A percentile compares a stretch with the other conserved stretches of the same genome.
phyloP scores from a whole-genome alignment of 2,113 vertebrate genomes.

The Calyptommatus sinebrachiatus region DNA sequence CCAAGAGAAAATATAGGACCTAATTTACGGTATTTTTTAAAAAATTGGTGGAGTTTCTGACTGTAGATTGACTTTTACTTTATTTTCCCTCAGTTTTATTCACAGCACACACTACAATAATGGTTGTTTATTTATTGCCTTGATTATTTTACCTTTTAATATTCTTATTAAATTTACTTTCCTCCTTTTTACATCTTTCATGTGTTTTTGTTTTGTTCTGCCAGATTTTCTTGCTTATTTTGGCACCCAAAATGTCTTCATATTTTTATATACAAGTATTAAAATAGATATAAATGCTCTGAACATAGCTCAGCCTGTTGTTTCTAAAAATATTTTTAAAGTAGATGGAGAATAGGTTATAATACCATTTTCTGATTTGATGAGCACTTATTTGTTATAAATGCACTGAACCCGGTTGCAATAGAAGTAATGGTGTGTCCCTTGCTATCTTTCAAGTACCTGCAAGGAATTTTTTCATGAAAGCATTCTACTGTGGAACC shows the following conservation, averaged over 20 bases:
- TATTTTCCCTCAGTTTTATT: neutral
- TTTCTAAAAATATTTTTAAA: neutral
- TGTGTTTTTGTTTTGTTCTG: neutral
- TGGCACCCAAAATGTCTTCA: too few relatives aligned
- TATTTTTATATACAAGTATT: neutral
- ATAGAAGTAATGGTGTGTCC: neutral
- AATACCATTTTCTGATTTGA: slow-evolving; percentile 32
- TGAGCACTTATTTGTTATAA: slow-evolving; percentile 6
- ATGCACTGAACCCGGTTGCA: slow-evolving; percentile 6
- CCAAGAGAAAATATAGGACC: neutral
- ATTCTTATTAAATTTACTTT: neutral
- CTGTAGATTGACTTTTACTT: neutral
- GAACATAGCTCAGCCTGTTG: neutral
- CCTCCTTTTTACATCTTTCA: neutral
- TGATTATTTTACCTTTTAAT: neutral
- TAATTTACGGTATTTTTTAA: neutral
- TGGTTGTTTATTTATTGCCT: neutral
- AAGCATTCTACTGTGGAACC: neutral
- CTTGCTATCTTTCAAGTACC: neutral
- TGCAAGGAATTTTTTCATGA: slow-evolving; percentile 25
- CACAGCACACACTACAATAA: neutral
- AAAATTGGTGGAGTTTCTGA: neutral
- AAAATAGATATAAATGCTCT: too few relatives aligned
- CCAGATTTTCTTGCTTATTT: slow-evolving; percentile 13
- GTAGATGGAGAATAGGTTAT: neutral